Evolutionary conservation across 1,140 invertebrate genomes (phyloP).

Genomic region (Periplaneta americana): DNA sequence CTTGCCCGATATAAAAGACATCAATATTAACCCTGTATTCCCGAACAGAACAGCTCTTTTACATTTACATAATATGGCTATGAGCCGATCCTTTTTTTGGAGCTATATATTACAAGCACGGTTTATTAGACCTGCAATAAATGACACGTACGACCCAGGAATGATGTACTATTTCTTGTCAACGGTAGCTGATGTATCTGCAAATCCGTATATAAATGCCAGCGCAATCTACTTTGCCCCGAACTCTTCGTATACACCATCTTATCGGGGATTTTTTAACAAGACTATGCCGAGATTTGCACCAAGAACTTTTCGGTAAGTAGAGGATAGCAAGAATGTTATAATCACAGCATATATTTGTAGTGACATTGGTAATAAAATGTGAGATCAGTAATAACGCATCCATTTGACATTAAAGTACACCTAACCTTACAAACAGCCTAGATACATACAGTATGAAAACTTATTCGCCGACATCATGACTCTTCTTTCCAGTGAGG

Average conservation of each 20-base stretch:
- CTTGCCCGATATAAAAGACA: constrained; percentile 88
- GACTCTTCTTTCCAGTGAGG: no score
- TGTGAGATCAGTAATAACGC: no score
- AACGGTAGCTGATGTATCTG: constrained; percentile 89
- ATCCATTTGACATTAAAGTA: no score
- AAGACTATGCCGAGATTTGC: constrained; percentile 94
- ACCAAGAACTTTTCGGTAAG: constrained; percentile 73
- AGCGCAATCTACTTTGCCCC: constrained; percentile 92
- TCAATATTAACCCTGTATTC: constrained; percentile 92
- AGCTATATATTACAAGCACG: constrained; percentile 90
- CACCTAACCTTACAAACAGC: no score
- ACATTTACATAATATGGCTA: constrained; percentile 93
- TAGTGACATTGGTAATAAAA: no score
- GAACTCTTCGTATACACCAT: constrained; percentile 90
- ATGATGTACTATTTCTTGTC: constrained; percentile 98
- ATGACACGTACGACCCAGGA: constrained; percentile 91
- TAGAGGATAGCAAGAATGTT: no score
- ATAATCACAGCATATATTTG: no score
- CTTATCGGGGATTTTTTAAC: constrained; percentile 94
- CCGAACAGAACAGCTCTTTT: constrained; percentile 89
- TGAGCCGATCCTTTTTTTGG: constrained; percentile 92
- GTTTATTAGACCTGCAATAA: constrained; percentile 82
- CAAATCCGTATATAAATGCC: constrained; percentile 88
- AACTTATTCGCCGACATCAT: no score
- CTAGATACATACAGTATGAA: no score